These are phyloP conservation scores for Hippoglossus hippoglossus DNA, from an alignment of 2,797 vertebrate species.

Conservation along the genomic window DNA sequence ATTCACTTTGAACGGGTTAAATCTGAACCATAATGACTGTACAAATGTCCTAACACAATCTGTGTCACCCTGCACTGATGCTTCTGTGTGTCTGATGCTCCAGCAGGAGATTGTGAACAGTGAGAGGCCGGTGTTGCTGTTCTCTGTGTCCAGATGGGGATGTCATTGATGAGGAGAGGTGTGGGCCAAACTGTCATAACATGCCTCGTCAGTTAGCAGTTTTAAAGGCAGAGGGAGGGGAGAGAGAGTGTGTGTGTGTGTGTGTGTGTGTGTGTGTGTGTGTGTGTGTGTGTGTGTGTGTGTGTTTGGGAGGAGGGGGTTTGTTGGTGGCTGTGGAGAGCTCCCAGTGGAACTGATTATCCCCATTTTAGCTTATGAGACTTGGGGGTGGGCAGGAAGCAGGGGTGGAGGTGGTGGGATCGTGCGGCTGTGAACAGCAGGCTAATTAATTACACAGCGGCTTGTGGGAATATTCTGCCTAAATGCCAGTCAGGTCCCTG, in stretches of 20 bases:
- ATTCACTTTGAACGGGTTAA: slow-evolving; percentile 47
- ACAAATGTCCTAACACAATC: slow-evolving; percentile 26
- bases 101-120: slow-evolving; percentile 36
- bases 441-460: slow-evolving; percentile 78
- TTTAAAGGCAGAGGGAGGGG: slow-evolving; percentile 34
- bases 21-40: slow-evolving; percentile 34
- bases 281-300: slow-evolving; percentile 51
- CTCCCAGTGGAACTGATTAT: slow-evolving; percentile 86
- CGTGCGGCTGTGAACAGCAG: slow-evolving; percentile 76
- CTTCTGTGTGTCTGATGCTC: slow-evolving; percentile 27
- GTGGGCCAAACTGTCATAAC: slow-evolving; percentile 55
- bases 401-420: slow-evolving; percentile 59
- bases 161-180: slow-evolving; percentile 46
- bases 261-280: slow-evolving; percentile 62
- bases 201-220: slow-evolving; percentile 61
- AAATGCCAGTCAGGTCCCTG: slow-evolving; percentile 75
- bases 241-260: slow-evolving; percentile 56
- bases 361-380: slow-evolving; percentile 75
- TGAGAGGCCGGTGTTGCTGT: slow-evolving; percentile 36
- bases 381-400: slow-evolving; percentile 63
- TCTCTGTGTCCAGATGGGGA: slow-evolving; percentile 53
- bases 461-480: slow-evolving; percentile 76
- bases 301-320: slow-evolving; percentile 59
- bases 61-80: background rate
- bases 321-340: slow-evolving; percentile 64